Evolutionary conservation across 2,888 invertebrate genomes (phyloP).

Genomic region (Smittia sp.): DNA sequence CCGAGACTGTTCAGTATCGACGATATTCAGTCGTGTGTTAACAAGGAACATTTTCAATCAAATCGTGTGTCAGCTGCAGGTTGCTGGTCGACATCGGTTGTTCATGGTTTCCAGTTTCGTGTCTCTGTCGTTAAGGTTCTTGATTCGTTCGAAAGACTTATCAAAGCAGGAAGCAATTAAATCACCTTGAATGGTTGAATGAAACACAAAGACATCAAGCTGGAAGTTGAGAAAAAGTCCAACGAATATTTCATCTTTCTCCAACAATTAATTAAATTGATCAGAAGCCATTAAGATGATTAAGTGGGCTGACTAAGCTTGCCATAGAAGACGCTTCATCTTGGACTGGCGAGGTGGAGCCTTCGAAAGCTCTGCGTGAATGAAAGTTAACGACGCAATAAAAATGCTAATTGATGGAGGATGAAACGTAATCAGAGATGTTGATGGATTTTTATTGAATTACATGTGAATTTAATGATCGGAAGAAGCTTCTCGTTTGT

Average conservation of each 20-base stretch:
- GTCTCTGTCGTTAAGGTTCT: too few relatives aligned
- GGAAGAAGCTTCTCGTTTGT: background rate
- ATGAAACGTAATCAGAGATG: background rate
- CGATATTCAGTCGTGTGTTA: background rate
- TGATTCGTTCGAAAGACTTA: too few relatives aligned
- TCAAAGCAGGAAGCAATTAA: background rate
- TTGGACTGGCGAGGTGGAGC: background rate
- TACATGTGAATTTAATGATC: background rate
- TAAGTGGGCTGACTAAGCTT: background rate
- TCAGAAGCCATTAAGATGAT: constrained; percentile 34
- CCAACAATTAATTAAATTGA: constrained; percentile 38
- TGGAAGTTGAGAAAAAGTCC: constrained; percentile 12
- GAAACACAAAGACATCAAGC: background rate
- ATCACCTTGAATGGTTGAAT: background rate
- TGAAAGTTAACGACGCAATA: background rate
- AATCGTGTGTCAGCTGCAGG: background rate
- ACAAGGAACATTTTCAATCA: background rate
- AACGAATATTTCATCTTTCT: background rate
- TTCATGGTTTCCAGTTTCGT: background rate
- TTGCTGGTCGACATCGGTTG: too few relatives aligned
- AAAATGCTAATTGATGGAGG: constrained; percentile 15
- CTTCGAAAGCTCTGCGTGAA: background rate
- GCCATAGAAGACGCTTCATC: background rate
- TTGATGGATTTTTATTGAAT: constrained; percentile 27
- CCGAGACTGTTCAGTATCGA: background rate